Base-by-base conservation (phyloP, 2,113 vertebrate genomes). In the Meleagris gallopavo region DNA sequence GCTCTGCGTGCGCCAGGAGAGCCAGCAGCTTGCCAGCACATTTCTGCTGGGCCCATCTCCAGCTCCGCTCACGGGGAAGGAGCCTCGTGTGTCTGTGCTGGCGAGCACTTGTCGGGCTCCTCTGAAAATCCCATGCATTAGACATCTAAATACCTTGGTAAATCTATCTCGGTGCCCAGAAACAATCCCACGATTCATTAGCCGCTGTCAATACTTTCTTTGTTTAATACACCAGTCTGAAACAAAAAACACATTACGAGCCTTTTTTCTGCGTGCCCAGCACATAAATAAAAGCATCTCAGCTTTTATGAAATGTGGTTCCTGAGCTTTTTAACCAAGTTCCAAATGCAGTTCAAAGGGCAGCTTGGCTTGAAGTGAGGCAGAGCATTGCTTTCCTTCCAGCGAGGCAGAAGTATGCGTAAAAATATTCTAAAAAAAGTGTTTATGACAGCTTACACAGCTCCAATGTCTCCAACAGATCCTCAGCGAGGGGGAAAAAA, bases 121-220 rank as follows among this genome's bases (percentile, higher is more conserved):
- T 83, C 93, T 41, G 83, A 78, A 93, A 91, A 89, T 71, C 88
- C 90, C 95, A 71, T 50, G 94, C 92, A 90, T 88, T 83, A 86
- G 95, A 67, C 94, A 83, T 88, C 90, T 86, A 83, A 93, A 96
- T 94, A 96, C 96, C 95, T 94, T 13, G 88, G 94, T 90, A 95
- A 93, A 96, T 94, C 95, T 83, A 93, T 94, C 90, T 88, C 88
- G 54, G 95, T 0, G 2, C 94, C 76, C 92, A 86, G 94, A 81
- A 94, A 96, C 96, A 96, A 96, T 94, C 94, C 88, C 77, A n/a
- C 43, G 6, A 96, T 96, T 96, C 96, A 94, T 83, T 86, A 81
- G 66, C 73, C 20, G 88, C 96, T 92, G 95, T 96, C 95, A 96
- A 96, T 96, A 93, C 94, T 93, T 62, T 18, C 96, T 96, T 96